Base-by-base conservation (phyloP, 2,888 invertebrate genomes). In the Trichogramma evanescens region DNA sequence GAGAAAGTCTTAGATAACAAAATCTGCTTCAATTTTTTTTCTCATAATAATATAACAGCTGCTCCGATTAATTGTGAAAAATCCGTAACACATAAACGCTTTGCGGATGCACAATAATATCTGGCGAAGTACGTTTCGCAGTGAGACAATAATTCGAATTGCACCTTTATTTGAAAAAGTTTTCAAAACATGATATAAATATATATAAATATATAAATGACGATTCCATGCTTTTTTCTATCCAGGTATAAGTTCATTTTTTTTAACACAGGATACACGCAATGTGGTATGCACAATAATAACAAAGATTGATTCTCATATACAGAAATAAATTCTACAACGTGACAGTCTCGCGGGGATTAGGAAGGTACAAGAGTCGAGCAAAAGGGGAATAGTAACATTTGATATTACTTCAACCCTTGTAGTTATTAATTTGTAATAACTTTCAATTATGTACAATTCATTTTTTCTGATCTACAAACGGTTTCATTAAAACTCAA, bases 291-390 rank as follows among this genome's bases (percentile, higher is more conserved):
- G 49, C 55, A 59, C 48, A 61, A 56, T 61, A 58, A 60, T 63
- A 64, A 62, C 59, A 62, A 64, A 52, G 50, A 64, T 62, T 48
- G 58, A 56, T 61, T 26, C 58, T 58, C 63, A 63, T 61, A 65
- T 61, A 65, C 61, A 65, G 63, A 65, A 62, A 63, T 61, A 65
- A 61, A 65, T 63, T 65, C 58, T 63, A 65, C 64, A 65, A 61
- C 61, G 58, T 59, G 51, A 65, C 58, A 65, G 64, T 65, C 64
- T 65, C 64, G 56, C 56, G 62, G 60, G 62, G 45, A 56, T 52
- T 61, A 65, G 58, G 59, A 61, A 63, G 61, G 61, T 61, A 65
- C 61, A 63, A 63, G 58, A 58, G 61, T 59, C 58, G 62, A 55
- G 52, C 55, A 59, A 60, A 65, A 61, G 61, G 54, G 10, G 59